A percentile compares a stretch with the other conserved stretches of the same genome.
Conservation (phyloP, 2,888 invertebrate species). For the Platynereis dumerilii region DNA sequence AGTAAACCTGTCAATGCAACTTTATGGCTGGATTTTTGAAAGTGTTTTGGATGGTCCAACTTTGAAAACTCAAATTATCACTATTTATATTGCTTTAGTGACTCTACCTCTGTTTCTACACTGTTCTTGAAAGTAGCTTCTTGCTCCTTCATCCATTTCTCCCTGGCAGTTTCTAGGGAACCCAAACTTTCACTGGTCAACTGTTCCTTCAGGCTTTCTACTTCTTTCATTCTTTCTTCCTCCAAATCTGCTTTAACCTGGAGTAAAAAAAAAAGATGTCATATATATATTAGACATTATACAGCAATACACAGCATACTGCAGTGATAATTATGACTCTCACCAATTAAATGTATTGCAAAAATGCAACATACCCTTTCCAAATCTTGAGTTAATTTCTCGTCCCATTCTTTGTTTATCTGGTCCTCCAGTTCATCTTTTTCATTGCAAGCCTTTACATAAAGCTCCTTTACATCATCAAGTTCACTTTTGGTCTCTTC, state of each 20-base stretch:
- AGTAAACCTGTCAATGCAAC: too few species aligned
- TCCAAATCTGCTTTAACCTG: neutral
- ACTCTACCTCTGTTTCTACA: conserved; percentile 14
- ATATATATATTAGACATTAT: too few species aligned
- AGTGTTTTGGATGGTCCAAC: too few species aligned
- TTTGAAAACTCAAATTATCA: too few species aligned
- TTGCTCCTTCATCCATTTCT: conserved; percentile 21
- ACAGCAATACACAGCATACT: too few species aligned
- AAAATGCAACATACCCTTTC: conserved; percentile 4
- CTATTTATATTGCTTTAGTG: too few species aligned
- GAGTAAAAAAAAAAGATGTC: too few species aligned
- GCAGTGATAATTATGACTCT: too few species aligned
- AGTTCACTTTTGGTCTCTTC: conserved; percentile 45
- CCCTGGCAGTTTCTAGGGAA: conserved; percentile 6
- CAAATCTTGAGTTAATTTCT: conserved; percentile 14
- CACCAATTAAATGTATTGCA: too few species aligned
- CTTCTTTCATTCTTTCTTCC: conserved; percentile 12
- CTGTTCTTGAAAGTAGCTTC: conserved; percentile 1
- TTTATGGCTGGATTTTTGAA: too few species aligned
- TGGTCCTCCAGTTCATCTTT: conserved; percentile 43
- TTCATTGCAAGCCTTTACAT: conserved; percentile 51
- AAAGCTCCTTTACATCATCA: conserved; percentile 54
- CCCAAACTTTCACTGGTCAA: conserved; percentile 7
- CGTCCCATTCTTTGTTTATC: conserved; percentile 6
- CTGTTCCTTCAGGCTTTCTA: conserved; percentile 6